Base-by-base conservation (phyloP, 2,888 invertebrate genomes). In the Periphyllus acericola region DNA sequence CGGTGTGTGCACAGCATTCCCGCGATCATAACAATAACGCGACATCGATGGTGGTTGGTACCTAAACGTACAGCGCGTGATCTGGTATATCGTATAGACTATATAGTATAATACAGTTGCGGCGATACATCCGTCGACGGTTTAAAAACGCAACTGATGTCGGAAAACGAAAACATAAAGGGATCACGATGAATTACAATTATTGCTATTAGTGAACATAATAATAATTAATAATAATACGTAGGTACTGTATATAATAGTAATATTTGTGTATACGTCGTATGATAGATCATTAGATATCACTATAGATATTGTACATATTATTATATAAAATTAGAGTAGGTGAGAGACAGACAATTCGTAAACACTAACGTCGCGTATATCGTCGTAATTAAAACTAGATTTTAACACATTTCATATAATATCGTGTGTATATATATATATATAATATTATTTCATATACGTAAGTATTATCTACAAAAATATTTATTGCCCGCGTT, bases 401-500 rank as follows among this genome's bases (percentile, higher is more conserved):
- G 9, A 11, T 71, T 83, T 83, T 82, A 21, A 46, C 14, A 46
- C 14, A 46, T 71, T 40, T 46, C 71, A 32, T 11, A 83, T 66
- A 3, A 76, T 29, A 46, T 66, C 19, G 32, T 76, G 52, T 29
- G 11, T 25, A 40, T 81, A 68, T 19, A 52, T 80, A 80, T n/a
- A 29, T 71, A 52, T 29, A 82, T 19, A 29, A 36, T 29, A 79
- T 52, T 14, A 29, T 40, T 36, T 46, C 32, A 66, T 72, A 79
- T 46, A 46, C 1, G 14, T 46, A 46, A 46, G 46, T 17, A 29
- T 60, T 87, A 81, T 74, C 80, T 87, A 87, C 80, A 81, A 87
- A 87, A 81, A 81, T 87, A 87, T 87, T 46, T 81, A 87, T 87
- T 87, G 87, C 87, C 74, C 74, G 81, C 81, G 80, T 87, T 81